These are phyloP conservation scores for Ridgeia piscesae DNA, from an alignment of 1,140 invertebrate genomes.

Conservation along the genomic window DNA sequence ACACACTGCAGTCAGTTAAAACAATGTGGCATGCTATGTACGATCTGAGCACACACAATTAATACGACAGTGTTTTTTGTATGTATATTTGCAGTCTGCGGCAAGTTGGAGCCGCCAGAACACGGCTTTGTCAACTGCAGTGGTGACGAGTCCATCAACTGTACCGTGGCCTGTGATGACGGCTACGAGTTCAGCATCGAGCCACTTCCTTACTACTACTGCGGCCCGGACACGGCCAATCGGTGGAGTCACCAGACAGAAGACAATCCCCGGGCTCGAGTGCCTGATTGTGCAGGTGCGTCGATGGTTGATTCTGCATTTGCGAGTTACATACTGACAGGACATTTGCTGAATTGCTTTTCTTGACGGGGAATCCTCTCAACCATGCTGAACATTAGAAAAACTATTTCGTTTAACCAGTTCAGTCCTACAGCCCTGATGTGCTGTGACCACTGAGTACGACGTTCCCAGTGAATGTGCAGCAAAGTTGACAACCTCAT, in stretches of 20 bases:
- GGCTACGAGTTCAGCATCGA: not conserved
- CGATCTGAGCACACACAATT: not conserved
- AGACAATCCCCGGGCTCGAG: not conserved
- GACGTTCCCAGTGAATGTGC: too few species aligned
- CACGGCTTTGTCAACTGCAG: not conserved
- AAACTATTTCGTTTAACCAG: too few species aligned
- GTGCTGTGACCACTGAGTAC: too few species aligned
- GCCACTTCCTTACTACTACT: not conserved
- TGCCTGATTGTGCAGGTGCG: not conserved
- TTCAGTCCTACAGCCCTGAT: too few species aligned
- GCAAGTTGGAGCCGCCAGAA: not conserved
- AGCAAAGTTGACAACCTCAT: too few species aligned
- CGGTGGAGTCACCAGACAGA: not conserved
- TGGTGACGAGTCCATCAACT: not conserved
- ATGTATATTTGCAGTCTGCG: not conserved
- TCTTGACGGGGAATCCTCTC: too few species aligned
- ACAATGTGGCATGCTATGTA: not conserved
- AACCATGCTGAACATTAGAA: too few species aligned
- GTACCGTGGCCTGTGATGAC: not conserved
- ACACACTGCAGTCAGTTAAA: not conserved
- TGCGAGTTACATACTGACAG: not conserved
- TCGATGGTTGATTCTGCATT: not conserved
- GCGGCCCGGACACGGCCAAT: not conserved
- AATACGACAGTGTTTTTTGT: not conserved
- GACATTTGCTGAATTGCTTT: too few species aligned